Evolutionary conservation across 1,140 invertebrate genomes (phyloP), one percentile per base, ranked within the genome.

Genomic region (Heliconius eleuchia): DNA sequence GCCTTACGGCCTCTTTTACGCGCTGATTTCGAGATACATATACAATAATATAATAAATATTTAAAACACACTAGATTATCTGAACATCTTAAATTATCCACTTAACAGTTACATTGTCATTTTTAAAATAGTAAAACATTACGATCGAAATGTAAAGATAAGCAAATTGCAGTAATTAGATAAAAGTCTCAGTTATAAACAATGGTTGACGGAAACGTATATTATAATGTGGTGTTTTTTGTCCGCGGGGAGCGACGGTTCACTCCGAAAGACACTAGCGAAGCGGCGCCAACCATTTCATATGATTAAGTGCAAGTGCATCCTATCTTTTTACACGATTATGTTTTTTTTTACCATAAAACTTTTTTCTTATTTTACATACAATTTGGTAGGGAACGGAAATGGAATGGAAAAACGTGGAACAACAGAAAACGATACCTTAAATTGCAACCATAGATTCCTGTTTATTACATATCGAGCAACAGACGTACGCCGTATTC

Each of bases 241-340:
- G 77, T 78, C 83, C 83, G 76, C 57, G 74, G 83, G 83, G 79
- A 82, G 71, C 55, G 75, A 81, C 77, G 82, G 73, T 82, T 79
- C 78, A 79, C 77, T 82, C 83, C 84, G 86, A 85, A 81, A 87
- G 86, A 85, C 84, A 85, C 85, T 82, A 74, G 77, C 84, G 87
- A 87, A 66, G 83, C 84, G 83, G 78, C 80, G 84, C 81, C 83
- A 84, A 86, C 85, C 79, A 84, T 85, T 83, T 84, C 86, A 83
- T 84, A 78, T 86, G 82, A 87, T 86, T 85, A 86, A 85, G 84
- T 83, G 82, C 76, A 77, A 80, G 83, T 82, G 76, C 81, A 72
- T 74, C 42, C 73, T 70, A 79, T 75, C 78, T 79, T 79, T 79
- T 74, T 79, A 60, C 60, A 74, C 72, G 71, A 71, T 78, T 73